A percentile compares a stretch with the other conserved stretches of the same genome.
phyloP scores from a whole-genome alignment of 2,113 vertebrate genomes.

The Nipponia nippon region DNA sequence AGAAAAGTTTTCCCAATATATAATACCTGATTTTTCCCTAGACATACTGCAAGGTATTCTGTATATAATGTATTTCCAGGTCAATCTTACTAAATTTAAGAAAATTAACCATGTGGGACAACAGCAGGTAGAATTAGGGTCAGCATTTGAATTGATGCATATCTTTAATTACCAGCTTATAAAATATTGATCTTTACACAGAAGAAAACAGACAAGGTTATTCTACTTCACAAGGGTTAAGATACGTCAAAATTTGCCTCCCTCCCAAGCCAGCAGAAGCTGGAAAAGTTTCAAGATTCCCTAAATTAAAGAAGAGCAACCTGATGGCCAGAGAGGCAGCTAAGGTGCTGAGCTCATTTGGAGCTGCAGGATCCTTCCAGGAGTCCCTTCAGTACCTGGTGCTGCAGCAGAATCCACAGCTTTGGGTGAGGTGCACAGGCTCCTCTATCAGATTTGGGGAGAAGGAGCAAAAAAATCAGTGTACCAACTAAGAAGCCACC shows the following conservation, averaged over 20 bases:
- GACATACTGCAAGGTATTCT: background rate
- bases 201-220: background rate
- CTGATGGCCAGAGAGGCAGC: background rate
- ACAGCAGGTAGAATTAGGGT: background rate
- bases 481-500: rapidly evolving
- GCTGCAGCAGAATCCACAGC: background rate
- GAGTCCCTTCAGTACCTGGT: background rate
- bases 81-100: background rate
- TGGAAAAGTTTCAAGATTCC: background rate
- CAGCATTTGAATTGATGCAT: background rate
- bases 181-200: background rate
- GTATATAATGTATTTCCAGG: background rate
- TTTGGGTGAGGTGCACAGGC: background rate
- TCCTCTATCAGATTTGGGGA: background rate
- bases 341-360: background rate
- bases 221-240: background rate
- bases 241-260: background rate
- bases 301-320: background rate
- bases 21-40: background rate
- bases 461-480: background rate
- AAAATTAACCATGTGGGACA: background rate
- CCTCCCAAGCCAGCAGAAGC: background rate
- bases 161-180: background rate
- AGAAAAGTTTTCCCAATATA: background rate
- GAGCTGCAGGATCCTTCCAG: background rate